phyloP scores from a whole-genome alignment of 2,113 vertebrate species.

The Anser brachyrhynchus region DNA sequence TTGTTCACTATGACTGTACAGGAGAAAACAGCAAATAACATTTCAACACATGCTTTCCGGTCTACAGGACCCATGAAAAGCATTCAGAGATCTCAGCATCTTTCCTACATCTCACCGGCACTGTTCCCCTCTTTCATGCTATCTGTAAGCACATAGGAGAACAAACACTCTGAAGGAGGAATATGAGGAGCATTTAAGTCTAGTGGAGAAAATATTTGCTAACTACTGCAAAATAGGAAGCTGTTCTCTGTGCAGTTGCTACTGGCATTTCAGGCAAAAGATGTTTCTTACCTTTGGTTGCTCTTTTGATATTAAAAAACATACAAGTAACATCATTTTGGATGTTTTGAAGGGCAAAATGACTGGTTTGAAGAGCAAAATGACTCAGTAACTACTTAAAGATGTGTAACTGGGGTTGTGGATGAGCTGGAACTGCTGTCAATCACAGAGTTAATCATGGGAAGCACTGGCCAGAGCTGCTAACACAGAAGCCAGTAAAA shows the following conservation, averaged over 20 bases:
- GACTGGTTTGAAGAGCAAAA: background rate
- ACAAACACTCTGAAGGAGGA: background rate
- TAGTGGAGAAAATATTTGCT: background rate
- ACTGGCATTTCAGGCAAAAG: background rate
- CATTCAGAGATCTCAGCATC: background rate
- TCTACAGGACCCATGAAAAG: background rate
- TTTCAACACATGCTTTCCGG: background rate
- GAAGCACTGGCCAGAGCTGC: conserved; percentile 4
- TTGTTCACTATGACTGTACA: background rate
- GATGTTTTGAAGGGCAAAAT: background rate
- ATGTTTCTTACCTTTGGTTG: background rate
- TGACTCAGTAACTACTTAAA: background rate
- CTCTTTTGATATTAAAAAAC: background rate
- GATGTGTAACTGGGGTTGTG: background rate
- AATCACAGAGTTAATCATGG: background rate
- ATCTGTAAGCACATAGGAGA: background rate
- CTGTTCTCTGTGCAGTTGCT: background rate
- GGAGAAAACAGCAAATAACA: background rate
- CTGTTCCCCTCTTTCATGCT: accelerated
- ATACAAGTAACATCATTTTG: background rate
- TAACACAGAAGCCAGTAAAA: background rate
- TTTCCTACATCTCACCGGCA: background rate
- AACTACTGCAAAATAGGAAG: background rate
- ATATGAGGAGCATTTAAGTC: background rate
- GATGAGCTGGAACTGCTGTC: background rate